Evolutionary conservation across 2,797 vertebrate species (phyloP), one percentile per base, ranked within the genome.

Genomic region (Coccyzus lansbergi): DNA sequence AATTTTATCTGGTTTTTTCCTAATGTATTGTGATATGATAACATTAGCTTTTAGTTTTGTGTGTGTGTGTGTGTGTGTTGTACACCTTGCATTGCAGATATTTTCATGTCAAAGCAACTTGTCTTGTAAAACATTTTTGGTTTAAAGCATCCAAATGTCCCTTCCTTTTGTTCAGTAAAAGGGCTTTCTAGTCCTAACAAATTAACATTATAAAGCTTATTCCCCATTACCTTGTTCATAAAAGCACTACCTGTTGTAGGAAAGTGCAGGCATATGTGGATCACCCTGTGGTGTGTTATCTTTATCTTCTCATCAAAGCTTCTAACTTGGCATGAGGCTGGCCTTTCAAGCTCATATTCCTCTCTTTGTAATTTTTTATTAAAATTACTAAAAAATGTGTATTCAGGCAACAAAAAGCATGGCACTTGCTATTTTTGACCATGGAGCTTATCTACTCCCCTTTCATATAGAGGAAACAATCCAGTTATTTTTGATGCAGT

Each of bases 191-290:
- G 60, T 72, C 72, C 65, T 93, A 88, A 81, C 80, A 94, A 93
- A 96, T 96, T 95, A 96, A 75, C 92, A 86, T 81, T 76, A 91
- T 55, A 92, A 93, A 93, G 42, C 69, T 86, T 95, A 78, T 93
- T 92, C 76, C 42, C 58, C 22, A 51, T 88, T 95, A 92, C 63
- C 55, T 92, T 6, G 15, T 71, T 92, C 72, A 69, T 93, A 72
- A 92, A 92, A 93, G 91, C 67, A 44, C 55, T 71, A 62, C 42
- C 76, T 69, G 38, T 95, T 93, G 78, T 65, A 58, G 55, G 22
- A 92, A 92, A 81, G 49, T 85, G 81, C 62, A 69, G 77, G 25
- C 34, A 18, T 91, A 69, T 75, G 72, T 91, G 89, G 25, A 91
- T 93, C 85, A 90, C 55, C 65, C 89, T 92, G 83, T 83, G 83